These are phyloP conservation scores for Microchrysa polita DNA, from an alignment of 2,888 invertebrate genomes.

Conservation along the genomic window DNA sequence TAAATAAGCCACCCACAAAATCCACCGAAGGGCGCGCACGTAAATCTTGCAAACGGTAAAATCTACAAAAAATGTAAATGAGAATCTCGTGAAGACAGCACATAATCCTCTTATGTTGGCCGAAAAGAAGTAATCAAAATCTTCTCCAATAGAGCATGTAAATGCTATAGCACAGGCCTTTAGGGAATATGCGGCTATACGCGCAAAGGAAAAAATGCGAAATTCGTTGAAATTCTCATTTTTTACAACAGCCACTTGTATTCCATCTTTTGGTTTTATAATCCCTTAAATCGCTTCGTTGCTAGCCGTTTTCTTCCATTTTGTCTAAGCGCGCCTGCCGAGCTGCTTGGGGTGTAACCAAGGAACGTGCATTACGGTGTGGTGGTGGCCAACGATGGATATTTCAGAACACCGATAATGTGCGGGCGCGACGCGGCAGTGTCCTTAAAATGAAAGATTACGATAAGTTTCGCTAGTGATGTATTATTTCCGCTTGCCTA, in stretches of 20 bases:
- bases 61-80: slow-evolving; percentile 43
- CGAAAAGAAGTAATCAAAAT: slow-evolving; percentile 35
- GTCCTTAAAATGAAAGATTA: neutral
- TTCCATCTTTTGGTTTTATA: slow-evolving; percentile 30
- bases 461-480: neutral
- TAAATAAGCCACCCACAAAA: too few relatives aligned
- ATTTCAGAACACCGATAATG: too few relatives aligned
- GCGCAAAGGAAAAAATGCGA: slow-evolving; percentile 10
- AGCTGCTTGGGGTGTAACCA: slow-evolving; percentile 13
- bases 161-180: slow-evolving; percentile 8
- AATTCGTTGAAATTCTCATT: slow-evolving; percentile 13
- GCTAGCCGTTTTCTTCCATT: neutral
- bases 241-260: slow-evolving; percentile 31
- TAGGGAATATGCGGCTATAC: slow-evolving; percentile 13
- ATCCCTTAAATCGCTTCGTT: slow-evolving; percentile 30
- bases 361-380: slow-evolving; percentile 18
- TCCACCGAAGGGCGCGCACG: too few relatives aligned
- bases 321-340: too few relatives aligned
- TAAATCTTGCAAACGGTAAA: neutral
- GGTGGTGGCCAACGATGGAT: neutral
- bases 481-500: neutral
- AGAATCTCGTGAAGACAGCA: slow-evolving; percentile 28
- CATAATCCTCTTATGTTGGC: slow-evolving; percentile 41
- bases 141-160: slow-evolving; percentile 38
- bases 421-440: too few relatives aligned